Percentiles rank a stretch among this genome's conserved stretches.
Conservation (phyloP, 2,888 invertebrate species). For the Linyphia triangularis region DNA sequence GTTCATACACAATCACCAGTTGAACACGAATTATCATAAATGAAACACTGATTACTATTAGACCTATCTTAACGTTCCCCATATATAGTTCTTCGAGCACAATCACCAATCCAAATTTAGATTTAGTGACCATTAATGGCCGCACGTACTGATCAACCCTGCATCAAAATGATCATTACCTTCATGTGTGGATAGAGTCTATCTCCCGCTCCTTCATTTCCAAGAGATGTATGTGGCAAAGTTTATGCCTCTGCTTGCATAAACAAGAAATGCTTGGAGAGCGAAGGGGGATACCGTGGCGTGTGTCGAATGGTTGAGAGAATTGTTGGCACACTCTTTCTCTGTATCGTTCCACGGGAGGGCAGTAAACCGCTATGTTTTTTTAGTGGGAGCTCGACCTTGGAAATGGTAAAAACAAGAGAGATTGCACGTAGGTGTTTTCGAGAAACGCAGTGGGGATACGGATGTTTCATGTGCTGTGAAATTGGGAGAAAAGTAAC, state of each 20-base stretch:
- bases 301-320: slow-evolving; percentile 19
- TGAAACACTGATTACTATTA: too few species aligned
- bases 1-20: too few species aligned
- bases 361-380: neutral
- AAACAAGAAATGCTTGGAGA: neutral
- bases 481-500: neutral
- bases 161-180: too few species aligned
- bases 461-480: neutral
- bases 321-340: neutral
- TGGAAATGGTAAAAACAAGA: neutral
- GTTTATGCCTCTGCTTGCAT: neutral
- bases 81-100: too few species aligned
- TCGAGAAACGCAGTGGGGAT: neutral
- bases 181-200: too few species aligned
- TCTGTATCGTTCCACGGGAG: neutral
- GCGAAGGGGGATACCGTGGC: neutral
- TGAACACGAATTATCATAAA: too few species aligned
- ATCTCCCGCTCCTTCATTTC: too few species aligned
- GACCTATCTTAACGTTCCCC: too few species aligned
- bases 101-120: too few species aligned
- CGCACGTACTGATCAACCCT: too few species aligned
- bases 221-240: too few species aligned
- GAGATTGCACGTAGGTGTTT: neutral
- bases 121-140: too few species aligned
- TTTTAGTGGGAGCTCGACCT: neutral